Conservation (phyloP, 2,797 vertebrate genomes). For the Karalla daura region DNA sequence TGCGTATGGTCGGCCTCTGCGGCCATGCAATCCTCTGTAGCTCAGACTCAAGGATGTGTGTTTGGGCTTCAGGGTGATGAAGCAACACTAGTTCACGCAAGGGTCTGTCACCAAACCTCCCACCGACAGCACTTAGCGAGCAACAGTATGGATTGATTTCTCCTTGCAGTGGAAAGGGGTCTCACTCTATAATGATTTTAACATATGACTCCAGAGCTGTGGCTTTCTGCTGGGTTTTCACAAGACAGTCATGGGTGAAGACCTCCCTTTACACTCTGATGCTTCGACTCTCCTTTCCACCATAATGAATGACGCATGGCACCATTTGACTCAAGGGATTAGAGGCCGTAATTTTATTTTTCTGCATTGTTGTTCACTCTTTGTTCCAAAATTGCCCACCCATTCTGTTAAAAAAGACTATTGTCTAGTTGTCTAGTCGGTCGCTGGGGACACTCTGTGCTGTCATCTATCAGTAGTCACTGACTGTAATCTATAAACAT, state of each 20-base stretch:
- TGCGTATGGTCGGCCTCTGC: constrained; percentile 48
- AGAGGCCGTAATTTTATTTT: constrained; percentile 57
- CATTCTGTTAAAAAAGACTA: constrained; percentile 35
- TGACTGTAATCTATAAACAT: constrained; percentile 54
- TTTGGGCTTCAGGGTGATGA: constrained; percentile 44
- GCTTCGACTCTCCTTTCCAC: constrained; percentile 58
- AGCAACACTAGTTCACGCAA: constrained; percentile 45
- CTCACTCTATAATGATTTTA: constrained; percentile 61
- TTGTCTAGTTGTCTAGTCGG: constrained; percentile 18
- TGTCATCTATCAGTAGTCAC: constrained; percentile 57
- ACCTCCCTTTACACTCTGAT: constrained; percentile 48
- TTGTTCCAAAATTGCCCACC: constrained; percentile 12
- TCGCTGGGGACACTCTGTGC: constrained; percentile 47
- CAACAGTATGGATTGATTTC: constrained; percentile 55
- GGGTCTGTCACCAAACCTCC: constrained; percentile 60
- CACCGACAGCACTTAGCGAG: constrained; percentile 41
- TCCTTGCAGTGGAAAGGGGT: constrained; percentile 53
- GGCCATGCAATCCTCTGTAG: constrained; percentile 45
- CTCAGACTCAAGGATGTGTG: constrained; percentile 66
- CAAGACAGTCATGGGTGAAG: constrained; percentile 53
- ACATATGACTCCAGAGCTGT: constrained; percentile 61
- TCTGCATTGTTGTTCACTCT: constrained; percentile 42
- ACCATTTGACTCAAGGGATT: constrained; percentile 49
- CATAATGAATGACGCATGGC: constrained; percentile 64
- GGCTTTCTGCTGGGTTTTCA: constrained; percentile 62